These are phyloP conservation scores for Fulica atra DNA, from an alignment of 2,113 vertebrate species.

Conservation along the genomic window DNA sequence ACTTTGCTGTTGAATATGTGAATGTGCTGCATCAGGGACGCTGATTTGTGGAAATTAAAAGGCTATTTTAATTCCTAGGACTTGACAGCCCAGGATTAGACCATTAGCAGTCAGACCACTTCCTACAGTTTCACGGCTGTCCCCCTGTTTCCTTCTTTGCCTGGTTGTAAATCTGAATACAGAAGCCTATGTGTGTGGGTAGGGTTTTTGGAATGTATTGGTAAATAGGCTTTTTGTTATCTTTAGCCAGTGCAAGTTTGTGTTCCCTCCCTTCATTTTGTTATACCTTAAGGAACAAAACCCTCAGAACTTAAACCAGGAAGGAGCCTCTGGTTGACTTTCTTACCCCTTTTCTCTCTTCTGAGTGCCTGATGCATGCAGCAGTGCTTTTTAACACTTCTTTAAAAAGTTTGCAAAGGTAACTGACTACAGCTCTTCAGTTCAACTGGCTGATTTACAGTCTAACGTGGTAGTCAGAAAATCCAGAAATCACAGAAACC, in stretches of 20 bases:
- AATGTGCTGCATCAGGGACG: background rate
- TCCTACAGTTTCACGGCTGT: background rate
- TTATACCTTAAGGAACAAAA: background rate
- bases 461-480: background rate
- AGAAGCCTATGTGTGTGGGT: background rate
- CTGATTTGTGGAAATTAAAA: slow-evolving; percentile 20
- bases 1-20: background rate
- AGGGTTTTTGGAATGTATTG: background rate
- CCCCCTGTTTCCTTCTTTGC: background rate
- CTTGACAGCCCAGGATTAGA: background rate
- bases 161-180: background rate
- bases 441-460: background rate
- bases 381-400: background rate
- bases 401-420: background rate
- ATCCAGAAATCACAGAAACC: background rate
- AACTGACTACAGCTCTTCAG: background rate
- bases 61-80: background rate
- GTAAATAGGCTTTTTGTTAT: background rate
- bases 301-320: background rate
- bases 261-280: background rate
- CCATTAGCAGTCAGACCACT: background rate
- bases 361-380: background rate
- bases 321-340: background rate
- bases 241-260: background rate
- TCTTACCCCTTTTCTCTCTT: background rate